Percentiles rank a stretch among this genome's conserved stretches.
These are phyloP conservation scores for Brachyptera risi DNA, from an alignment of 2,888 invertebrate species.

Conservation along the genomic window DNA sequence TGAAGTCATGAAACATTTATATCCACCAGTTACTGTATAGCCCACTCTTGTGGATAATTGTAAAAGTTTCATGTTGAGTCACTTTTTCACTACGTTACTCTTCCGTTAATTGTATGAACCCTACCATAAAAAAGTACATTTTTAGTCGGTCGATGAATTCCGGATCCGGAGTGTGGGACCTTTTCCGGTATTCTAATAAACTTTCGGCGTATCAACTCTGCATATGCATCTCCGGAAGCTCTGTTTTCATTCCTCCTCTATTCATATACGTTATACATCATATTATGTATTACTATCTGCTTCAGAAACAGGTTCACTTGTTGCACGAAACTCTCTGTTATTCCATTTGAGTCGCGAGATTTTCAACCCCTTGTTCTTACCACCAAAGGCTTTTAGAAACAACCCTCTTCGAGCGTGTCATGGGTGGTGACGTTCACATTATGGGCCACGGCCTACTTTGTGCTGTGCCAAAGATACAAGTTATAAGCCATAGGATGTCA, in stretches of 20 bases:
- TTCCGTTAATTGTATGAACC: not conserved
- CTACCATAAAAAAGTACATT: conserved; percentile 5
- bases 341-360: not conserved
- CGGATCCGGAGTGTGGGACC: conserved; percentile 24
- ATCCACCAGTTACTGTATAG: no score
- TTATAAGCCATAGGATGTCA: conserved; percentile 45
- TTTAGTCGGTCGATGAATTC: conserved; percentile 18
- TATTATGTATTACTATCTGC: not conserved
- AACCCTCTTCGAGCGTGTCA: not conserved
- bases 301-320: conserved; percentile 8
- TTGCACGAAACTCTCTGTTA: conserved; percentile 2
- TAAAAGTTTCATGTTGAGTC: not conserved
- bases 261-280: not conserved
- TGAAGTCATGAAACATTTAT: no score
- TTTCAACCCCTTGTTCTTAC: conserved; percentile 2
- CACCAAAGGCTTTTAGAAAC: not conserved
- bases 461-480: conserved; percentile 39
- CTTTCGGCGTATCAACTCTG: not conserved
- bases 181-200: conserved; percentile 12
- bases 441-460: conserved; percentile 43
- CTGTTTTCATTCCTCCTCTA: not conserved
- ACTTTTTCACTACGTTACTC: conserved; percentile 3
- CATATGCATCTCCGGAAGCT: not conserved
- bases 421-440: conserved; percentile 32
- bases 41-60: not conserved